Evolutionary conservation across 2,888 invertebrate genomes (phyloP).

Genomic region (Tipula vernalis): DNA sequence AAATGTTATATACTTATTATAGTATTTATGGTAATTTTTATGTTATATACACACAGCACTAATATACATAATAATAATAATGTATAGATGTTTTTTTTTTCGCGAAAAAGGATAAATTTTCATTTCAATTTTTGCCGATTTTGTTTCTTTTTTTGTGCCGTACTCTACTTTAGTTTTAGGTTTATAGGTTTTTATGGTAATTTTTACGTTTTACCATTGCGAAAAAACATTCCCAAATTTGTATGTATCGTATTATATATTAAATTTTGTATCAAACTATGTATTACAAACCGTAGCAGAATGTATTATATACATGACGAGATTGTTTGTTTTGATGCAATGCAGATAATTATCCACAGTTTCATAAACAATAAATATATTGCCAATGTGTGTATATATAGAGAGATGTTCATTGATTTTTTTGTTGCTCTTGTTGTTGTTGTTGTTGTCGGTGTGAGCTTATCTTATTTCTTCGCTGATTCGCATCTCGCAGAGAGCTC

Average conservation of each 20-base stretch:
- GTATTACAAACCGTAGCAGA: neutral
- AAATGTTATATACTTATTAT: neutral
- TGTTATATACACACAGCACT: neutral
- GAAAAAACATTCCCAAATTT: neutral
- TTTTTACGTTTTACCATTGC: neutral
- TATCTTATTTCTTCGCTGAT: neutral
- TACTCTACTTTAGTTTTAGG: neutral
- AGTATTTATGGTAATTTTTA: neutral
- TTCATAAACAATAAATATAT: neutral
- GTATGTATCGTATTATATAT: neutral
- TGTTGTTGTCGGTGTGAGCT: neutral
- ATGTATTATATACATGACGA: neutral
- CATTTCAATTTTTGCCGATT: neutral
- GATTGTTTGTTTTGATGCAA: neutral
- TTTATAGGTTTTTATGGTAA: neutral
- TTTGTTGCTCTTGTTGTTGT: neutral
- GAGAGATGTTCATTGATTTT: neutral
- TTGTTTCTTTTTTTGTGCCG: neutral
- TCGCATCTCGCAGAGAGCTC: neutral
- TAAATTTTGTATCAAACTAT: neutral
- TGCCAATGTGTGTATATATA: neutral
- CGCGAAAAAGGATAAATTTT: neutral
- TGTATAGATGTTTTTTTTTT: neutral
- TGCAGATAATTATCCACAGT: neutral
- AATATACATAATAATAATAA: neutral